A percentile compares a stretch with the other conserved stretches of the same genome.
phyloP scores from a whole-genome alignment of 1,140 invertebrate species.

The Aleiodes sp. region DNA sequence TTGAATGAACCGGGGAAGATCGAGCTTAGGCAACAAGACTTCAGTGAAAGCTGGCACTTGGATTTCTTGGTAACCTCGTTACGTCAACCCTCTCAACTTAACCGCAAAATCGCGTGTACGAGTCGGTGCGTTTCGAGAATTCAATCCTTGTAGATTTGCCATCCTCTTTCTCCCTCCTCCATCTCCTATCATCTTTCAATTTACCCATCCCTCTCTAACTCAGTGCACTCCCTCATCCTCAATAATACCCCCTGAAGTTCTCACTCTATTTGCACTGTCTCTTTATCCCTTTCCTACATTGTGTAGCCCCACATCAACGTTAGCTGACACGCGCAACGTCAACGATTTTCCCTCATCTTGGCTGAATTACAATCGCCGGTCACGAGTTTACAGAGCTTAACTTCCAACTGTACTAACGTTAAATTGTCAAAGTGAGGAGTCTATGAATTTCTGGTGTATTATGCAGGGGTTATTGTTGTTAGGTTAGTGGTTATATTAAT shows the following conservation, averaged over 20 bases:
- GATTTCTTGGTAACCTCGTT: slow-evolving; percentile 50
- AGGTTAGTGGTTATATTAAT: too few relatives aligned
- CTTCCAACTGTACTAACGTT: too few relatives aligned
- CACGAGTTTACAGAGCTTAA: background rate
- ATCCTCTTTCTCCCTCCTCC: background rate
- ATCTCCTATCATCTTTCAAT: too few relatives aligned
- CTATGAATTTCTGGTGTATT: too few relatives aligned
- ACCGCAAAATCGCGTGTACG: slow-evolving; percentile 42
- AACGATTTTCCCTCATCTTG: background rate
- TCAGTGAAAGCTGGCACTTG: slow-evolving; percentile 43
- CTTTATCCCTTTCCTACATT: too few relatives aligned
- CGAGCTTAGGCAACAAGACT: background rate
- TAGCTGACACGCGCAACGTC: background rate
- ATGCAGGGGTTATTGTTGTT: too few relatives aligned
- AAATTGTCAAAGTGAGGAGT: too few relatives aligned
- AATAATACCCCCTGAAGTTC: background rate
- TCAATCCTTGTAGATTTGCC: slow-evolving; percentile 11
- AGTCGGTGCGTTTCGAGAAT: slow-evolving; percentile 16
- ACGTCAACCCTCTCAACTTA: slow-evolving; percentile 49
- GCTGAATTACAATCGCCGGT: background rate
- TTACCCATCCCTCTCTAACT: too few relatives aligned
- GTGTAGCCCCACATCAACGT: background rate
- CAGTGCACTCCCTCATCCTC: too few relatives aligned
- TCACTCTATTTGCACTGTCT: background rate
- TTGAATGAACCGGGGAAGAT: too few relatives aligned